Evolutionary conservation across 2,888 invertebrate genomes (phyloP).

Genomic region (Limulus polyphemus): DNA sequence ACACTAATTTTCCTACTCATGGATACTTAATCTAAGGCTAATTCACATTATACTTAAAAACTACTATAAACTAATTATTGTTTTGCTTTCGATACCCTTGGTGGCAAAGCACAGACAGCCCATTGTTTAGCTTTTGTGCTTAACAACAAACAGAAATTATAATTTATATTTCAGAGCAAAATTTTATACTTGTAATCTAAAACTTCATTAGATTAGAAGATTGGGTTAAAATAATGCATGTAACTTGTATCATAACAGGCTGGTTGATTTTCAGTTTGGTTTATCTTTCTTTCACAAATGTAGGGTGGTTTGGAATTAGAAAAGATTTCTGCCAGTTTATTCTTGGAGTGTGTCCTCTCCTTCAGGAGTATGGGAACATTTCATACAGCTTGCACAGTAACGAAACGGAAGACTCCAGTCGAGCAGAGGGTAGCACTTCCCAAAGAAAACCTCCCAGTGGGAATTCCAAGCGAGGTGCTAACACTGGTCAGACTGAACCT

Average conservation of each 20-base stretch:
- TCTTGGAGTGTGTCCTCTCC: constrained; percentile 80
- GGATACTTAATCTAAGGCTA: too few relatives aligned
- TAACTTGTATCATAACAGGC: too few relatives aligned
- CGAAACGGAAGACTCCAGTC: constrained; percentile 20
- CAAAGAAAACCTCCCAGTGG: not conserved
- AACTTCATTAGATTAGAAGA: not conserved
- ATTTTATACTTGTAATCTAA: not conserved
- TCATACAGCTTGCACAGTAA: constrained; percentile 57
- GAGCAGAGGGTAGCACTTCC: not conserved
- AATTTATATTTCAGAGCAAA: too few relatives aligned
- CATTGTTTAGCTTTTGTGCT: too few relatives aligned
- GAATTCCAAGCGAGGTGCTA: constrained; percentile 15
- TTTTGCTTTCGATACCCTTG: too few relatives aligned
- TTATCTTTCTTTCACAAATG: constrained; percentile 31
- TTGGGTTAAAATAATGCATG: too few relatives aligned
- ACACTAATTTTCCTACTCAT: too few relatives aligned
- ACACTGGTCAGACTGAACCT: constrained; percentile 14
- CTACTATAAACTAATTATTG: too few relatives aligned
- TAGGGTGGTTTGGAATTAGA: constrained; percentile 98
- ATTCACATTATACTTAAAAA: too few relatives aligned
- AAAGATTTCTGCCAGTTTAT: constrained; percentile 95
- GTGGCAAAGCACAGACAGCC: too few relatives aligned
- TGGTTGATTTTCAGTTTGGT: too few relatives aligned
- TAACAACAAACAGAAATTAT: too few relatives aligned
- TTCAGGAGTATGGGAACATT: constrained; percentile 97